These are phyloP conservation scores for Neopelma chrysocephalum DNA, from an alignment of 2,797 vertebrate species.

Conservation along the genomic window DNA sequence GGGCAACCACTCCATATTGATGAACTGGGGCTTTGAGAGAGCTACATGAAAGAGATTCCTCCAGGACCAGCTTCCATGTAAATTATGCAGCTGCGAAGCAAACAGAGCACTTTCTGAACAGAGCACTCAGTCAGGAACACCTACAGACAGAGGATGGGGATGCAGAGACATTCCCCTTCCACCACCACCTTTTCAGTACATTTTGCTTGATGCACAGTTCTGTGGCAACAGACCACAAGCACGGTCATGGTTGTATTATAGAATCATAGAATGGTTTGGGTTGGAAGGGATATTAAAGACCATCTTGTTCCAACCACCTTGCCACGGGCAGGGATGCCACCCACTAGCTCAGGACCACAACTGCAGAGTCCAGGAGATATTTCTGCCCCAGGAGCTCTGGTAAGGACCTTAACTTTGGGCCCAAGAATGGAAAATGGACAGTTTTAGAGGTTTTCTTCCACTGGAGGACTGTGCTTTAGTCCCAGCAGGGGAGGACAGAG, in stretches of 20 bases:
- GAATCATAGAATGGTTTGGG: neutral
- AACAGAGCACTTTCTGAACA: neutral
- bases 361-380: neutral
- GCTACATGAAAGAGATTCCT: constrained; percentile 21
- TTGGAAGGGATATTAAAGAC: neutral
- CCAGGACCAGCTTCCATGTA: neutral
- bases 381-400: neutral
- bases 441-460: neutral
- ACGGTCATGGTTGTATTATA: rapidly evolving
- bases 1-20: neutral
- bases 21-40: constrained; percentile 9
- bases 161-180: neutral
- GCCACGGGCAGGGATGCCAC: neutral
- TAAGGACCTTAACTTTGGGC: neutral
- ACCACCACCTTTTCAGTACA: neutral
- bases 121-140: neutral
- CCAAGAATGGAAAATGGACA: neutral
- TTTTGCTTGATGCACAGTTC: neutral
- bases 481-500: neutral
- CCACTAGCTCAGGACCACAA: neutral
- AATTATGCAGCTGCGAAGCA: constrained; percentile 12
- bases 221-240: neutral
- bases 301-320: neutral
- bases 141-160: neutral
- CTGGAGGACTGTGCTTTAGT: neutral